A percentile compares a stretch with the other conserved stretches of the same genome.
phyloP scores from a whole-genome alignment of 2,797 vertebrate species.

The Anguilla marmorata region DNA sequence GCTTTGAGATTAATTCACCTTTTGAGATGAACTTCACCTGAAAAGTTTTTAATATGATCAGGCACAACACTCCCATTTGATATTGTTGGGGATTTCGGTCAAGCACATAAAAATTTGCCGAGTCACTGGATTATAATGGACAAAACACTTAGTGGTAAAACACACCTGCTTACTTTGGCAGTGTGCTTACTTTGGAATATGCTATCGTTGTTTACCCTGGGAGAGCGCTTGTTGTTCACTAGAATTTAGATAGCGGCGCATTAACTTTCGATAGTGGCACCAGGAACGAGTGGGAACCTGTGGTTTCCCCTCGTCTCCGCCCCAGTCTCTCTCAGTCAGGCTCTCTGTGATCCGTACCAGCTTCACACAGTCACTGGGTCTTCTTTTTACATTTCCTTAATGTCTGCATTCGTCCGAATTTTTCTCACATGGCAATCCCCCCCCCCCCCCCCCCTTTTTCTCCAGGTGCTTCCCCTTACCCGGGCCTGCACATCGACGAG shows the following conservation, averaged over 20 bases:
- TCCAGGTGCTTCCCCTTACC: conserved; percentile 90
- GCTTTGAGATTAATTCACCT: neutral
- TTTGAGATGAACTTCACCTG: neutral
- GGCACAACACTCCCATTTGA: conserved; percentile 30
- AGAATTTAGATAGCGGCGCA: neutral
- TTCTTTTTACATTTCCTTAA: neutral
- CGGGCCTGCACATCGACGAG: conserved; percentile 91
- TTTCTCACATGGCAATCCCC: conserved; percentile 32
- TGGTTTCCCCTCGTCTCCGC: neutral
- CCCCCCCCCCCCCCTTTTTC: conserved; percentile 1
- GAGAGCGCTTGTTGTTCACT: neutral
- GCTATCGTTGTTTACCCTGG: neutral
- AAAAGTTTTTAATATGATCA: neutral
- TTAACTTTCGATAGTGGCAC: neutral
- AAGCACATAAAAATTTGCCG: conserved; percentile 51
- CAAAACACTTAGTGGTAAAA: conserved; percentile 24
- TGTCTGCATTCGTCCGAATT: conserved; percentile 38
- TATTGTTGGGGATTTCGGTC: conserved; percentile 45
- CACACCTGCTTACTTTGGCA: neutral
- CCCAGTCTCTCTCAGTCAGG: neutral
- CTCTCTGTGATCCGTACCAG: neutral
- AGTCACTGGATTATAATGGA: conserved; percentile 36
- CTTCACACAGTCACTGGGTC: neutral
- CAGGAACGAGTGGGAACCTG: neutral
- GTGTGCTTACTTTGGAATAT: neutral